A percentile compares a stretch with the other conserved stretches of the same genome.
phyloP scores from a whole-genome alignment of 2,797 vertebrate species.

The Micrastur ruficollis region DNA sequence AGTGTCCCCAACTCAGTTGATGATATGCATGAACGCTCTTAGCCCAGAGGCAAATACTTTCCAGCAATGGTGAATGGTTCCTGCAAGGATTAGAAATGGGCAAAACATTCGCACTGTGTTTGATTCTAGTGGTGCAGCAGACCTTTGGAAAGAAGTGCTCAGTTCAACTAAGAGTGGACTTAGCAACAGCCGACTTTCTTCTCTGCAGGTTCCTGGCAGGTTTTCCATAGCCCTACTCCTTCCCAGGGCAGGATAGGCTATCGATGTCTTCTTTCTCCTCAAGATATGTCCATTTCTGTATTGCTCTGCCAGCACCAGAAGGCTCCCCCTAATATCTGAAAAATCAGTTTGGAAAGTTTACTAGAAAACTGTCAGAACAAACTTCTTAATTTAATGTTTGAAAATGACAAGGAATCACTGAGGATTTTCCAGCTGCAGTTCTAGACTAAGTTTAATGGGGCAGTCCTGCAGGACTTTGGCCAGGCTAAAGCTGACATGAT shows the following conservation, averaged over 20 bases:
- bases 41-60: not conserved
- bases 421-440: not conserved
- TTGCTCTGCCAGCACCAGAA: not conserved
- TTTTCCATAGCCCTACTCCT: not conserved
- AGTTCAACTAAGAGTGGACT: not conserved
- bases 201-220: not conserved
- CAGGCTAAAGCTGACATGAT: not conserved
- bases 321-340: not conserved
- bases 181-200: not conserved
- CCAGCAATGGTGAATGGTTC: not conserved
- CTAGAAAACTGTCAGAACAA: not conserved
- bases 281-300: not conserved
- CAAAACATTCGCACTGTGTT: not conserved
- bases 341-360: not conserved
- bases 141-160: not conserved
- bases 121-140: not conserved
- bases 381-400: not conserved
- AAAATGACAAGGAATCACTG: not conserved
- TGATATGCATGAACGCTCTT: not conserved
- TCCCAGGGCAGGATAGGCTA: not conserved
- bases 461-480: not conserved
- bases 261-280: not conserved
- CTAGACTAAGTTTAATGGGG: not conserved
- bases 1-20: not conserved
- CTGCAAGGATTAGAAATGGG: not conserved